Evolutionary conservation across 1,140 invertebrate species (phyloP), one percentile per base, ranked within the genome.

Genomic region (Drosophila santomea): DNA sequence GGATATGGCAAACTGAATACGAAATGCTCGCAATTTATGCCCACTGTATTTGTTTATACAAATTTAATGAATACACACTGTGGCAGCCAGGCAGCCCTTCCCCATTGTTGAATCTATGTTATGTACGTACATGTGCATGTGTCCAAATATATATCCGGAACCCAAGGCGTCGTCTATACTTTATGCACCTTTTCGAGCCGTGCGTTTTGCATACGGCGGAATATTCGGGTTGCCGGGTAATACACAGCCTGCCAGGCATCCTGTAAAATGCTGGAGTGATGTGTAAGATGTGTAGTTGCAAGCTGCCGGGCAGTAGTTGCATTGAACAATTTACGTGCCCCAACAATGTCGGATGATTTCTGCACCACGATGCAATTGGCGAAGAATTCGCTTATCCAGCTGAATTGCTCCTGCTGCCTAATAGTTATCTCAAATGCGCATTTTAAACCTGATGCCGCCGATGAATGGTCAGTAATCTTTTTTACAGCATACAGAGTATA

Each of bases 21-120:
- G 54, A 68, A 61, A 68, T 78, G 71, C 71, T 66, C 60, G 68
- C 62, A 77, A 85, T 90, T 74, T 80, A 82, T 90, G 81, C 81
- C 58, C 73, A 73, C 73, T 67, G 78, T 86, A 82, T 90, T 90
- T 90, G 86, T 90, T 90, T 90, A 82, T 90, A 90, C 86, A 90
- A 90, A 90, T 86, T 90, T 90, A 90, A 90, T 85, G 86, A 90
- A 85, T 90, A 90, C 68, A 90, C 79, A 85, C 57, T 60, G 59
- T 62, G 38, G 7, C 36, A 36, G 17, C 38, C n/a, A 43, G 50
- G 41, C 35, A 50, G 45, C 36, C 61, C 57, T 61, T 20, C 20
- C 38, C 60, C 59, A 64, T 80, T 80, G 63, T 61, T 67, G 38
- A 35, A 38, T 11, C 39, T 15, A 69, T 45, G 20, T 25, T 15